phyloP scores from a whole-genome alignment of 2,888 invertebrate genomes.

The Andrena fulva region DNA sequence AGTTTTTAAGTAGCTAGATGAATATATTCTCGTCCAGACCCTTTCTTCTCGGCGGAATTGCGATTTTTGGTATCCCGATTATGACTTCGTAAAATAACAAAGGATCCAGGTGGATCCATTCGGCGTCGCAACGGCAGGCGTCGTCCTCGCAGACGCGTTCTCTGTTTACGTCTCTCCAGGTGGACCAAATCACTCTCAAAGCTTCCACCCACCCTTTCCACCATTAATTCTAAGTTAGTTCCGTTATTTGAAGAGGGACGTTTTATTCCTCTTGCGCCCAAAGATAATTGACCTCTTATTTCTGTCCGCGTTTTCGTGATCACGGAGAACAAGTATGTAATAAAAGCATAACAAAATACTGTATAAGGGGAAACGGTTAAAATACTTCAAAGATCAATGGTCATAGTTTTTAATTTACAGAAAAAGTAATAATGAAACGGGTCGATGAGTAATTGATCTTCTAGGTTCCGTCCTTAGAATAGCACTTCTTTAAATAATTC shows the following conservation, averaged over 20 bases:
- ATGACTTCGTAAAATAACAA: conserved; percentile 63
- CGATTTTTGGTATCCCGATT: conserved; percentile 51
- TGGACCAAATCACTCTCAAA: conserved; percentile 78
- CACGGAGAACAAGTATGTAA: background rate
- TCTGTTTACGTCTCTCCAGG: conserved; percentile 80
- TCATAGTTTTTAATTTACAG: too few species aligned
- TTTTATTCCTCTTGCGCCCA: conserved; percentile 38
- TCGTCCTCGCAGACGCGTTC: conserved; percentile 71
- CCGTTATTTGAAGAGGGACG: conserved; percentile 69
- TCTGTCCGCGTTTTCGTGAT: background rate
- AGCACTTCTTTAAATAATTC: too few species aligned
- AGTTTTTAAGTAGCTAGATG: background rate
- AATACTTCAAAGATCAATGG: background rate
- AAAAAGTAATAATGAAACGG: too few species aligned
- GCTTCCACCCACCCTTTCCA: conserved; percentile 60
- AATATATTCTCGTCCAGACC: background rate
- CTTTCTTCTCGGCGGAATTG: conserved; percentile 15
- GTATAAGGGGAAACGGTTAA: background rate
- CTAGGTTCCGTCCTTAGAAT: too few species aligned
- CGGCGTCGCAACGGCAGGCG: conserved; percentile 72
- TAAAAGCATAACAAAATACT: conserved; percentile 21
- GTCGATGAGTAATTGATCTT: too few species aligned
- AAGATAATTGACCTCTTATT: conserved; percentile 21
- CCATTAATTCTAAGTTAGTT: conserved; percentile 76
- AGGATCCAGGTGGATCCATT: conserved; percentile 79